These are phyloP conservation scores for Apodemia hepburni DNA, from an alignment of 2,888 invertebrate species.

Conservation along the genomic window DNA sequence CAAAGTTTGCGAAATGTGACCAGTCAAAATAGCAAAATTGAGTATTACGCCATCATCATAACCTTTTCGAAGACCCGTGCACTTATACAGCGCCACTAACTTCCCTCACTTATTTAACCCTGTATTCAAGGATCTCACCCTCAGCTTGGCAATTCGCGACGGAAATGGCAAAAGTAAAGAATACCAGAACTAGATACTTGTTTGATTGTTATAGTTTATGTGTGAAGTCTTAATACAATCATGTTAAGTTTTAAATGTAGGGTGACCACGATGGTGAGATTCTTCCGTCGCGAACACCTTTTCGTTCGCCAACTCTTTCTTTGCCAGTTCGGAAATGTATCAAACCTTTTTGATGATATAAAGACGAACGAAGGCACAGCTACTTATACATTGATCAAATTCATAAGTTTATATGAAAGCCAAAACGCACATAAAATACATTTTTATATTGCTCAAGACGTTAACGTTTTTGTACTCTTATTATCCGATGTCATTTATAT, in stretches of 20 bases:
- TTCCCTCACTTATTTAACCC: constrained; percentile 55
- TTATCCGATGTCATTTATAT: constrained; percentile 77
- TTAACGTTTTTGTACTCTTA: constrained; percentile 74
- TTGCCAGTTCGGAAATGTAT: constrained; percentile 30
- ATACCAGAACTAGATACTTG: too few species aligned
- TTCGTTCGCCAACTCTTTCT: constrained; percentile 36
- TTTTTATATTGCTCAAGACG: constrained; percentile 64
- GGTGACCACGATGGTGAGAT: neutral
- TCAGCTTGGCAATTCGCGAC: constrained; percentile 29
- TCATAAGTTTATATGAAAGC: constrained; percentile 53
- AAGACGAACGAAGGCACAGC: constrained; percentile 78
- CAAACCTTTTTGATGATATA: constrained; percentile 49
- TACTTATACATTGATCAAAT: constrained; percentile 64
- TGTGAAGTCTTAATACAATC: neutral
- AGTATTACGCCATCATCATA: constrained; percentile 13
- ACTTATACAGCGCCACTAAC: constrained; percentile 49
- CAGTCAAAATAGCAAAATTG: neutral
- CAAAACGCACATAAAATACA: constrained; percentile 73
- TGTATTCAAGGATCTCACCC: constrained; percentile 54
- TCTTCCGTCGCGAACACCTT: constrained; percentile 18
- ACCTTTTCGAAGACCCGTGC: constrained; percentile 66
- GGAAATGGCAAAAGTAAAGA: neutral
- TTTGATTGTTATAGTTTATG: neutral
- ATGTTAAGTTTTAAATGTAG: neutral
- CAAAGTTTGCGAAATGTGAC: neutral